phyloP scores from a whole-genome alignment of 2,113 vertebrate species.

The Anarrhichthys ocellatus region DNA sequence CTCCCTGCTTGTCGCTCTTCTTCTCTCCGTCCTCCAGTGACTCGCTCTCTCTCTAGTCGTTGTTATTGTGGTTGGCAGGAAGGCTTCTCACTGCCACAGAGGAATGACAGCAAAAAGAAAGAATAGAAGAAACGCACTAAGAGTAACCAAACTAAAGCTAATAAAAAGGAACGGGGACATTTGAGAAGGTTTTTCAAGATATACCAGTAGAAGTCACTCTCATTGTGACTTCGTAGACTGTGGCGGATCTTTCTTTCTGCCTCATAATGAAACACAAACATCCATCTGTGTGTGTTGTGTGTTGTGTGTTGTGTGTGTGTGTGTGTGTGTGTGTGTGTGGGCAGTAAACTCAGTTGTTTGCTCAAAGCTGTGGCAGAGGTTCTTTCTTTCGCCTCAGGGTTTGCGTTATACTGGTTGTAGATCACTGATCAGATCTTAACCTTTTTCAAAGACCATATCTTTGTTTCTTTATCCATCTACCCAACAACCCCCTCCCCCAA shows the following conservation, averaged over 20 bases:
- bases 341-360: slow-evolving; percentile 50
- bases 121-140: slow-evolving; percentile 59
- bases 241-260: neutral
- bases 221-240: slow-evolving; percentile 1
- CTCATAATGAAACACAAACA: slow-evolving; percentile 22
- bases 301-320: slow-evolving; percentile 31
- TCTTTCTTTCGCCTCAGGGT: slow-evolving; percentile 28
- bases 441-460: slow-evolving; percentile 19
- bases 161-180: neutral
- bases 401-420: slow-evolving; percentile 38
- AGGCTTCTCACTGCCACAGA: slow-evolving; percentile 18
- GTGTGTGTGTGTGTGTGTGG: slow-evolving; percentile 8
- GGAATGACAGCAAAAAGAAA: slow-evolving; percentile 42
- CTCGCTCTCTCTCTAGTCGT: slow-evolving; percentile 7
- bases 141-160: slow-evolving; percentile 64
- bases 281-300: slow-evolving; percentile 21
- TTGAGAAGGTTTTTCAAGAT: neutral
- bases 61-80: slow-evolving; percentile 63
- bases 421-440: slow-evolving; percentile 43
- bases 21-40: slow-evolving; percentile 51
- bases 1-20: slow-evolving; percentile 37
- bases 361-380: slow-evolving; percentile 14
- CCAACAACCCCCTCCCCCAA: neutral
- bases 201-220: neutral
- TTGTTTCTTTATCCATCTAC: slow-evolving; percentile 18